A percentile compares a stretch with the other conserved stretches of the same genome.
Evolutionary conservation across 2,797 vertebrate species (phyloP).

Genomic region (Ficedula albicollis): DNA sequence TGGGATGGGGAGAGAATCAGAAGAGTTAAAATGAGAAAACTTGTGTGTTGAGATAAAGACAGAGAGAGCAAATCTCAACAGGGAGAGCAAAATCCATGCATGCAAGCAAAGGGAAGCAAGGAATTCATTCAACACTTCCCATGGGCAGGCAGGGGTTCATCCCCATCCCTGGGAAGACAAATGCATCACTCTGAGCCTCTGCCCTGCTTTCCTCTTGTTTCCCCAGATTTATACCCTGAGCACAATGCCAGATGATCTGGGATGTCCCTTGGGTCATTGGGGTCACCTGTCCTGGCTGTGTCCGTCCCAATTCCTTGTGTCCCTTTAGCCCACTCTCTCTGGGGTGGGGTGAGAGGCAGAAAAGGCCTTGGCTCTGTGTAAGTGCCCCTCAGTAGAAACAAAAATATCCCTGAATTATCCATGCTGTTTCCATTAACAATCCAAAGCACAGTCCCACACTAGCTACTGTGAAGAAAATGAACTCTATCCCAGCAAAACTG

Average conservation of each 20-base stretch:
- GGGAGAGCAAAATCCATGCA: neutral
- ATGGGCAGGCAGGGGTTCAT: no score
- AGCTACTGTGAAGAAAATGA: neutral
- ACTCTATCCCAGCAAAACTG: neutral
- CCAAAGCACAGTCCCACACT: neutral
- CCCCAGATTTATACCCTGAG: neutral
- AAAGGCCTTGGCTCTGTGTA: neutral
- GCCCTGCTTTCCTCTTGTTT: neutral
- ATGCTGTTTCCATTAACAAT: neutral
- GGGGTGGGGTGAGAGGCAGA: neutral
- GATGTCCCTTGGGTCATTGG: no score
- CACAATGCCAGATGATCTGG: no score
- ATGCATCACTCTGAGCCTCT: neutral
- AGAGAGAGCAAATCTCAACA: neutral
- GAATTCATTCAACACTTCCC: neutral
- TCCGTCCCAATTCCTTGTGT: neutral
- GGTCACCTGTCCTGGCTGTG: neutral
- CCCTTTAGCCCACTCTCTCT: accelerated
- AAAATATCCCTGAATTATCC: neutral
- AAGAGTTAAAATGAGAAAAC: neutral
- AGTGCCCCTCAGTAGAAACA: neutral
- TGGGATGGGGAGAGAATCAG: neutral
- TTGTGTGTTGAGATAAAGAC: neutral
- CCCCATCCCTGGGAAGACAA: neutral
- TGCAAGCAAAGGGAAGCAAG: neutral